Evolutionary conservation across 2,113 vertebrate genomes (phyloP).

Genomic region (Trogon melanurus): DNA sequence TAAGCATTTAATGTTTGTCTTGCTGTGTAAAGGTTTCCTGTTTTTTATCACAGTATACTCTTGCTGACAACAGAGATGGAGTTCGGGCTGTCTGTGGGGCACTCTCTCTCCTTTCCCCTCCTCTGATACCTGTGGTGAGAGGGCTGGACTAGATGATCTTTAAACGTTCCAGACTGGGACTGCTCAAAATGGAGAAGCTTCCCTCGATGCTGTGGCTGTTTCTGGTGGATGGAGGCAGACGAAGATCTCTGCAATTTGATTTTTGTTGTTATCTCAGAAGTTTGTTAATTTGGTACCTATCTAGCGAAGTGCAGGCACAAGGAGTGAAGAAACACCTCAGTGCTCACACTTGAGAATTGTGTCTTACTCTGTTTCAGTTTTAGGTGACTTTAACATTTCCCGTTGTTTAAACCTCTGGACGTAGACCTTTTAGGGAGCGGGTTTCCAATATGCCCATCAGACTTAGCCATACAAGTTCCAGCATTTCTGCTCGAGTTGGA

Average conservation of each 20-base stretch:
- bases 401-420: neutral
- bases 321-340: accelerated
- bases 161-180: neutral
- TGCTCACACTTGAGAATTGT: neutral
- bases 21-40: neutral
- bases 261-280: neutral
- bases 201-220: neutral
- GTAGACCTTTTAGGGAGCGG: neutral
- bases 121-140: neutral
- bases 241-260: accelerated
- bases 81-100: neutral
- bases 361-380: accelerated
- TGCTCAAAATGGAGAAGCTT: accelerated
- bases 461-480: neutral
- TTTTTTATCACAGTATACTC: neutral
- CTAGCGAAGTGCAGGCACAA: neutral
- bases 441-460: neutral
- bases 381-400: accelerated
- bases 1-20: neutral
- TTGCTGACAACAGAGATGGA: neutral
- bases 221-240: neutral
- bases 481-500: neutral
- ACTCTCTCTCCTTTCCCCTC: neutral
- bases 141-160: neutral
- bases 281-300: neutral